Evolutionary conservation across 2,113 vertebrate genomes (phyloP).

Genomic region (Mastomys coucha): DNA sequence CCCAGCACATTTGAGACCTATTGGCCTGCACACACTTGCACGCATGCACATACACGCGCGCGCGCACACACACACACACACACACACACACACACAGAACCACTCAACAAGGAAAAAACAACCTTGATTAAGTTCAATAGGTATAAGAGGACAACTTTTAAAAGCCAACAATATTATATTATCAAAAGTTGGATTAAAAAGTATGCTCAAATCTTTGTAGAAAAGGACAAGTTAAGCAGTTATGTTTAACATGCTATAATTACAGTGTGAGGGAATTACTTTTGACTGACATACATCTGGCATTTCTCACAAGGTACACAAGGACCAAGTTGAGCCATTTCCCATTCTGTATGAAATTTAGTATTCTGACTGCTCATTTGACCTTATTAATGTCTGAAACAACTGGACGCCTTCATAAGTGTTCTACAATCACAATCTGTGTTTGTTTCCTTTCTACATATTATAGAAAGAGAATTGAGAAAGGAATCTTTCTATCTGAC

Average conservation of each 20-base stretch:
- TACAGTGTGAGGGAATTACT: neutral
- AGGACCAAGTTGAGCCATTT: neutral
- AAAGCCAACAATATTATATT: neutral
- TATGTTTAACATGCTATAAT: neutral
- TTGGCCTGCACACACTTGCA: too few relatives aligned
- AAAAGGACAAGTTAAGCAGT: neutral
- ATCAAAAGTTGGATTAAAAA: neutral
- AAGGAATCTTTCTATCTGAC: neutral
- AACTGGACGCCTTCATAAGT: neutral
- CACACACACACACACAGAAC: neutral
- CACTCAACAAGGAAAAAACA: neutral
- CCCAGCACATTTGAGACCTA: neutral
- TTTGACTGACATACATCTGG: neutral
- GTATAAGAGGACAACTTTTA: neutral
- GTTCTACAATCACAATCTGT: neutral
- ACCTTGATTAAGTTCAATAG: neutral
- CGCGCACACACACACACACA: too few relatives aligned
- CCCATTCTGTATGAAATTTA: neutral
- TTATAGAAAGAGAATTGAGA: neutral
- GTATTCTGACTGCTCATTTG: neutral
- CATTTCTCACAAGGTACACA: neutral
- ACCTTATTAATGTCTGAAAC: neutral
- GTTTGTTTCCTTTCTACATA: neutral
- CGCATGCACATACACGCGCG: too few relatives aligned
- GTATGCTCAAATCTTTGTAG: neutral